Base-by-base conservation (phyloP, 2,113 vertebrate species). In the Stegostoma tigrinum region DNA sequence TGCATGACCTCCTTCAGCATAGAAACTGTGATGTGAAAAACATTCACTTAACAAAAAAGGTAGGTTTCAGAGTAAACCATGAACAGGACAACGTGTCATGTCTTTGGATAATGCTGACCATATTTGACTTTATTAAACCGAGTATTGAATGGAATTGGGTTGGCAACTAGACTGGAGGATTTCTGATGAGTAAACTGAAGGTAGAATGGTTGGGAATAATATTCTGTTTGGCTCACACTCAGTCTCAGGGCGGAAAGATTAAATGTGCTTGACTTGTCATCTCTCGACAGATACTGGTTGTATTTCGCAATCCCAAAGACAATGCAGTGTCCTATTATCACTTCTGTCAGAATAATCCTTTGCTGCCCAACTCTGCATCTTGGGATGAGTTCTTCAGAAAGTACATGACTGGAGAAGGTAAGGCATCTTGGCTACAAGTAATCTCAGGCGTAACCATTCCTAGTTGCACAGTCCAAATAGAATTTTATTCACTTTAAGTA, bases 321-420 rank as follows among this genome's bases (percentile, higher is more conserved):
- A 0, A 96, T 5, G 96, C 96, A 61, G 96, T 96, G 52, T 97
- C 97, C 3, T 96, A 15, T 8, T 96, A 94, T 83, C 67, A 97
- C 95, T 97, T 97, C 96, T 34, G 0, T 95, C 97, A 96, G 64
- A 19, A 0, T 55, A 19, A 96, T 0, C 0, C 96, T 80, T 0
- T 0, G 90, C 27, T 96, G 96, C 90, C 97, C 0, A 48, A 30
- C 12, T 64, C 38, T 78, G 90, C 96, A 12, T 70, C 91, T 52
- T 95, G 96, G 95, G 80, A 83, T 95, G 80, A 95, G 2, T 96
- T 70, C 27, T 96, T 96, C 45, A 86, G n/a, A 38, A 21, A 12
- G 64, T 97, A 95, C 96, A 95, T 96, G 96, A 83, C 80, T 91
- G 19, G 95, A 45, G 96, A 80, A 96, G 12, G 14, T 96, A 89